Base-by-base conservation (phyloP, 2,113 vertebrate genomes). In the Chascanopsetta lugubris region DNA sequence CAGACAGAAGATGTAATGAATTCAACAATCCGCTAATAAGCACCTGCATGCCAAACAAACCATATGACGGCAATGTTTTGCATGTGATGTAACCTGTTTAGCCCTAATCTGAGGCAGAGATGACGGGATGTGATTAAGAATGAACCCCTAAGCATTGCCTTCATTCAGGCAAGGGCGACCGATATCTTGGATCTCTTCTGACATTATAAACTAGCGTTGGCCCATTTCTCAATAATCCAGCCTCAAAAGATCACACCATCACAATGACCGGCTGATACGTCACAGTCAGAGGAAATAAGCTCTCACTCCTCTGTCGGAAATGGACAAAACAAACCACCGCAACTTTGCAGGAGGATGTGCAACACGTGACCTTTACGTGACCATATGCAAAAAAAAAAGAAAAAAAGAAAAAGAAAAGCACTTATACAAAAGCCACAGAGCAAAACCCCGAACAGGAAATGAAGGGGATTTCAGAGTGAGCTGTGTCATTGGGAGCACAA, bases 381-480 rank as follows among this genome's bases (percentile, higher is more conserved):
- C 71, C 43, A 49, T 53, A 82, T 67, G 4, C 3, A 17, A 2
- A 38, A 11, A n/a, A n/a, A n/a, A n/a, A n/a, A n/a, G n/a, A n/a
- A n/a, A n/a, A n/a, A n/a, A n/a, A n/a, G n/a, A n/a, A n/a, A n/a
- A 84, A 85, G 79, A 12, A 30, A 89, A 90, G 87, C 61, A 5
- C 71, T 85, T 84, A 54, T 2, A 80, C 58, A 22, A 66, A 46
- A 77, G 56, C 82, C 77, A 72, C 55, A 24, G 55, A 68, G 46
- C 54, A 72, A 79, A 85, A 73, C 38, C 68, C n/a, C 76, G 69
- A 90, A 88, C 83, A 90, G 89, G 87, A 90, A 86, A 74, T 69
- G 56, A 49, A 63, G 72, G 75, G 48, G 75, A 84, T 76, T 82
- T 85, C 62, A 81, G 75, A 69, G 34, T 17, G 8, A 62, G 69